Conservation (phyloP, 2,113 vertebrate genomes). For the Centropus unirufus region DNA sequence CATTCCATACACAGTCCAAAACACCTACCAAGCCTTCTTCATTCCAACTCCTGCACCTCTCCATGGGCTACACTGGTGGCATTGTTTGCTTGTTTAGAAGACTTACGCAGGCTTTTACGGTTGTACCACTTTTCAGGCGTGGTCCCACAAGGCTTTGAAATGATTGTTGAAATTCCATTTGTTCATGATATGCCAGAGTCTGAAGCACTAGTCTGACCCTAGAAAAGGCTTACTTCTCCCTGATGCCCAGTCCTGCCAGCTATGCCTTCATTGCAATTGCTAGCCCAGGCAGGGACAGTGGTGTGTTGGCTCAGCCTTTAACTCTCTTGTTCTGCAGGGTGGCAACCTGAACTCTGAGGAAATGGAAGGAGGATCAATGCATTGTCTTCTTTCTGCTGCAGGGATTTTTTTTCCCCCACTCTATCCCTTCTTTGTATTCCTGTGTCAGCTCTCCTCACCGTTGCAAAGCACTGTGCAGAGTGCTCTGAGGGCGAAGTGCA, state of each 20-base stretch:
- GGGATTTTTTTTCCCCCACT: neutral
- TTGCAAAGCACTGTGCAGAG: neutral
- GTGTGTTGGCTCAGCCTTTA: neutral
- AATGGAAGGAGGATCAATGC: neutral
- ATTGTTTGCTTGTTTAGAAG: neutral
- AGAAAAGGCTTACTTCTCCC: neutral
- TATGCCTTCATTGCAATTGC: neutral
- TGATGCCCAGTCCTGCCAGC: neutral
- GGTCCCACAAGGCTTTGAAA: neutral
- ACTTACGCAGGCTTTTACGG: neutral
- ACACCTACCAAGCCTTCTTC: neutral
- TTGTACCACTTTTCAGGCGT: neutral
- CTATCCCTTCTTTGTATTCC: neutral
- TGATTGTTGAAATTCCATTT: neutral
- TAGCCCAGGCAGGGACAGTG: neutral
- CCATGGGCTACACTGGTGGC: neutral
- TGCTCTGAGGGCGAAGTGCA: neutral
- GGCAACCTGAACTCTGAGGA: neutral
- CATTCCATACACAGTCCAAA: neutral
- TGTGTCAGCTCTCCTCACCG: neutral
- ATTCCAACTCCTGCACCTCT: accelerated
- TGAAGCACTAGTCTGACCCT: neutral
- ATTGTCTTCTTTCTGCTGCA: neutral
- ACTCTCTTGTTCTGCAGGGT: neutral
- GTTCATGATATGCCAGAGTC: neutral